Base-by-base conservation (phyloP, 2,797 vertebrate species). In the Bradypodion pumilum region DNA sequence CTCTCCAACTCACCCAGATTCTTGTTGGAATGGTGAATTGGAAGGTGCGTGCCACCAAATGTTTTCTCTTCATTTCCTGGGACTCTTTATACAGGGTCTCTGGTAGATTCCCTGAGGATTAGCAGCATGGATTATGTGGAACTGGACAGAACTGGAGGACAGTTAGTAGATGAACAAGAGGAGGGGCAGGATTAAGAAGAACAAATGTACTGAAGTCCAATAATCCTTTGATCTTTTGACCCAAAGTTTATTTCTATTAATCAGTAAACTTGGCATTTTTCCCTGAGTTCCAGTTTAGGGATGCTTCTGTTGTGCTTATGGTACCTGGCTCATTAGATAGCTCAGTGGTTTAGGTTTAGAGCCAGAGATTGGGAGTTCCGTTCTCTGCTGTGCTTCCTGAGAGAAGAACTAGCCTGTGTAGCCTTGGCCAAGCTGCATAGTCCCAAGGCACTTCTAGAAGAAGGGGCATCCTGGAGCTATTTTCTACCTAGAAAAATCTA, bases 151-250 rank as follows among this genome's bases (percentile, higher is more conserved):
- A 63, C 60, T 37, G 5, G 46, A 15, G 19, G n/a, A 85, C 37
- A 56, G 44, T 35, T 52, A 13, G 29, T 32, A 52, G n/a, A 32
- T 60, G 23, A 74, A n/a, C n/a, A 60, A 29, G 52, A 42, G 44
- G 44, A 65, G 46, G 19, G 6, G 42, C n/a, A 13, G 44, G 77
- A 80, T 80, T 85, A 80, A 37, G 44, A 74, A 74, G 60, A 85
- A 66, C 70, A 68, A 74, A 74, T 12, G 62, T 3, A 56, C 12
- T 19, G 15, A 74, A 21, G 44, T 4, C n/a, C 70, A 74, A 35
- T 40, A 65, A 13, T 16, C 42, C 7, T 32, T 37, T 82, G 42
- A 65, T 32, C 72, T 65, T 42, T 27, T 49, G 16, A 7, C 4
- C 4, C 29, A 25, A 49, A 29, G 32, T 49, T 32, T 66, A 13